Percentiles rank a stretch among this genome's conserved stretches.
phyloP scores from a whole-genome alignment of 1,140 invertebrate genomes.

The Thaumetopoea pityocampa region DNA sequence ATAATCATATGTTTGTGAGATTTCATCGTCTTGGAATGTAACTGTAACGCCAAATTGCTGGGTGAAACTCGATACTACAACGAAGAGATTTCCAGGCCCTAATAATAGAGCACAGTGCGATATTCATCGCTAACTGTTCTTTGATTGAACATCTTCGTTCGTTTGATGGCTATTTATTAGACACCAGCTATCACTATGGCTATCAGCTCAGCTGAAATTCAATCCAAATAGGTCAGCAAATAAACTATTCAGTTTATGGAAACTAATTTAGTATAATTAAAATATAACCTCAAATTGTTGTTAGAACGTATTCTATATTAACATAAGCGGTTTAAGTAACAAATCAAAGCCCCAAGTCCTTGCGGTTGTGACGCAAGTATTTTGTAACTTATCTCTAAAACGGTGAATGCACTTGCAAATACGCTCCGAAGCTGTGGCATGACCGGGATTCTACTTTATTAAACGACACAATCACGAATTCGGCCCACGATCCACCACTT shows the following conservation, averaged over 20 bases:
- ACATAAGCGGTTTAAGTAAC: constrained; percentile 5
- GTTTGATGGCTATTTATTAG: constrained; percentile 27
- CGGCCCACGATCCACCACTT: constrained; percentile 50
- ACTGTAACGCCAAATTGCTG: constrained; percentile 30
- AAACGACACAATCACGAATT: constrained; percentile 59
- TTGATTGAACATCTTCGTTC: constrained; percentile 30
- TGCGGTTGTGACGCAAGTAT: constrained; percentile 32
- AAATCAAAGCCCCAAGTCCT: constrained; percentile 26
- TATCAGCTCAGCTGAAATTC: constrained; percentile 20
- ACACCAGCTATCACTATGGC: constrained; percentile 20
- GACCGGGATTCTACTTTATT: constrained; percentile 49
- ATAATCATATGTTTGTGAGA: constrained; percentile 7
- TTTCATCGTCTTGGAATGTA: constrained; percentile 22
- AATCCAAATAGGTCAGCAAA: constrained; percentile 3
- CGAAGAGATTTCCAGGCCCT: constrained; percentile 30
- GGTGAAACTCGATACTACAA: constrained; percentile 18
- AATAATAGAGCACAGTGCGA: constrained; percentile 38
- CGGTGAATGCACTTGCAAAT: constrained; percentile 53
- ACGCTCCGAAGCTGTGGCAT: constrained; percentile 30
- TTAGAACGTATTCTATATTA: constrained; percentile 8
- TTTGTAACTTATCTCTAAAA: constrained; percentile 40
- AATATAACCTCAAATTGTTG: constrained; percentile 1
- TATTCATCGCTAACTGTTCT: constrained; percentile 49
- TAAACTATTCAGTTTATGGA: background rate
- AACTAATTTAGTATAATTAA: too few species aligned